Evolutionary conservation across 2,797 vertebrate genomes (phyloP).

Genomic region (Adrianichthys oophorus): DNA sequence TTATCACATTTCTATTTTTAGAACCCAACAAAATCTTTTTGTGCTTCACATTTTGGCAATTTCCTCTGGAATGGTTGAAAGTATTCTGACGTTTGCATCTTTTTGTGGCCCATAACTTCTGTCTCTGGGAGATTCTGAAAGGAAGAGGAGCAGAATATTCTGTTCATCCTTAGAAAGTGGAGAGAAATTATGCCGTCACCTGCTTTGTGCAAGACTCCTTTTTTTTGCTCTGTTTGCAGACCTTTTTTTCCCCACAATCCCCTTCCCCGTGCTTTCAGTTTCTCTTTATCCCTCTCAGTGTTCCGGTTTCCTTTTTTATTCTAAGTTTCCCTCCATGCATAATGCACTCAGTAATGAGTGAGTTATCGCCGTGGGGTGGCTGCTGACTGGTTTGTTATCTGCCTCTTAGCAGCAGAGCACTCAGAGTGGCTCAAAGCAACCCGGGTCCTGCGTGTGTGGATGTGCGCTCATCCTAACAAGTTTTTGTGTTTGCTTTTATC

Average conservation of each 20-base stretch:
- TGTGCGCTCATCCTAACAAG: neutral
- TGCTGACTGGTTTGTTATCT: conserved; percentile 65
- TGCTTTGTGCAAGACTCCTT: conserved; percentile 31
- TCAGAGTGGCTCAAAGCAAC: conserved; percentile 40
- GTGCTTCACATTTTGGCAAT: neutral
- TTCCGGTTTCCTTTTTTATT: conserved; percentile 19
- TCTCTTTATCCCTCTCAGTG: conserved; percentile 17
- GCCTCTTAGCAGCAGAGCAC: conserved; percentile 53
- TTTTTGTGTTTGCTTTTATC: conserved; percentile 8
- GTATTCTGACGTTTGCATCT: neutral
- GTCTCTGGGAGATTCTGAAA: conserved; percentile 31
- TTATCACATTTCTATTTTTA: conserved; percentile 1
- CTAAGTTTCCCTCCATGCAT: conserved; percentile 50
- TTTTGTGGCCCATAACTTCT: conserved; percentile 18
- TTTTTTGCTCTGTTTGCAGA: conserved; percentile 5
- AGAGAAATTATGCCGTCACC: conserved; percentile 31
- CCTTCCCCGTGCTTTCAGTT: conserved; percentile 25
- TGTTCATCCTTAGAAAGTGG: conserved; percentile 35
- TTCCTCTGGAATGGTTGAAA: neutral
- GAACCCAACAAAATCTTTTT: too few species aligned
- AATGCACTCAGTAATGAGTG: conserved; percentile 61
- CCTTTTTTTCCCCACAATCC: conserved; percentile 16
- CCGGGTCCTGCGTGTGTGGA: conserved; percentile 11
- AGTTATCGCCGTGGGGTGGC: conserved; percentile 36
- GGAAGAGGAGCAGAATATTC: conserved; percentile 45